Base-by-base conservation (phyloP, 1,140 invertebrate species). In the Rhagoletis pomonella region DNA sequence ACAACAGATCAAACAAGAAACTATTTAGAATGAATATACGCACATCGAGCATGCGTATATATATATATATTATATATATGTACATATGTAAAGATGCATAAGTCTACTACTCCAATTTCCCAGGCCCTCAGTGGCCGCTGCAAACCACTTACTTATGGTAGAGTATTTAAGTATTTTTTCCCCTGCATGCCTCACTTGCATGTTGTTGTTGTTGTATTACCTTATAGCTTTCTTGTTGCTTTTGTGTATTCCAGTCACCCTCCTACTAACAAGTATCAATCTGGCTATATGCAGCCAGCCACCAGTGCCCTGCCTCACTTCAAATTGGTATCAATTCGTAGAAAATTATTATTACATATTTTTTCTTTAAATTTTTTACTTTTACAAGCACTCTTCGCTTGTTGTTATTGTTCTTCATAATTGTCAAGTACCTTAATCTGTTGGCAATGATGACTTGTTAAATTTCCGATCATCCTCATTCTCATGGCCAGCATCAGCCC, bases 291-390 rank as follows among this genome's bases (percentile, higher is more conserved):
- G 50, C 50, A 55, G 50, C 50, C 29, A 10, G 50, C 50, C 50
- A 55, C 29, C 29, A 55, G 50, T 10, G 2, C 67, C 4, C 73
- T 55, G 44, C 73, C 47, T 81, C 73, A 81, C 47, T 81, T 81
- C 19, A 62, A 85, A 86, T 62, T 67, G 86, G 65, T 86, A 67
- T 67, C 86, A 86, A 86, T 86, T 86, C 86, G 59, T 67, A 67
- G 86, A 86, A 86, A 86, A 86, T 44, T 86, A 55, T 69, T 58
- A 50, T 55, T 69, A 12, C 67, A 67, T 86, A 6, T 86, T 50
- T 29, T 29, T 29, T 29, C 29, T 29, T 29, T 29, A 29, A 29
- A 29, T 29, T 60, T 44, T 44, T 58, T 84, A 5, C 39, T 84
- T 84, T 9, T 17, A 2, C 55, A 50, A 10, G 77, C 10, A 50